Evolutionary conservation across 2,797 vertebrate species (phyloP).

Genomic region (Halcyon chelicuti): DNA sequence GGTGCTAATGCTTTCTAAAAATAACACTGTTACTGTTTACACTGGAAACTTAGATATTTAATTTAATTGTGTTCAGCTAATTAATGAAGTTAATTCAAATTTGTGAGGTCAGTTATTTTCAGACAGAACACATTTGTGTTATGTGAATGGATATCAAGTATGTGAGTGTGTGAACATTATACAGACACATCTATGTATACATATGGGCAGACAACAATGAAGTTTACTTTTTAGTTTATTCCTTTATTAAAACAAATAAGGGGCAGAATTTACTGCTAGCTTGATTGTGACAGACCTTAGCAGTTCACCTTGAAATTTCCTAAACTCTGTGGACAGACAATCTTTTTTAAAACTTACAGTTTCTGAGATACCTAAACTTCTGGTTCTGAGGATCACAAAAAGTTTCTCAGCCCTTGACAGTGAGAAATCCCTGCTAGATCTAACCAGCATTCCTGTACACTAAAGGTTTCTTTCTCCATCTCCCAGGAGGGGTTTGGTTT

Average conservation of each 20-base stretch:
- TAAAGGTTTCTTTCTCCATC: neutral
- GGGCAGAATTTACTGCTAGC: neutral
- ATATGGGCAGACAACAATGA: neutral
- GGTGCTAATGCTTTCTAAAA: neutral
- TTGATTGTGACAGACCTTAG: neutral
- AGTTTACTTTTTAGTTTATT: neutral
- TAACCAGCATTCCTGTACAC: neutral
- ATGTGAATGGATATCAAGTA: neutral
- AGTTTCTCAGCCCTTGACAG: neutral
- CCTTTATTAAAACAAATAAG: neutral
- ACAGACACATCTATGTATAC: neutral
- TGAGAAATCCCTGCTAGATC: neutral
- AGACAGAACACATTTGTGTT: neutral
- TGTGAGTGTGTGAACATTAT: fast-evolving
- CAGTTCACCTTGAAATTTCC: neutral
- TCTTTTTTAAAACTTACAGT: neutral
- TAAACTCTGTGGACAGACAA: neutral
- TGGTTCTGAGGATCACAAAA: neutral
- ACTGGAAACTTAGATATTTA: neutral
- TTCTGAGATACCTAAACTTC: neutral
- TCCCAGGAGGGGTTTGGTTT: neutral
- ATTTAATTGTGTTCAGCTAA: neutral
- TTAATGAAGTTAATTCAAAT: neutral
- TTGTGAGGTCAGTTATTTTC: neutral
- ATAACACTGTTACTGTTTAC: neutral